Evolutionary conservation across 2,888 invertebrate genomes (phyloP).

Genomic region (Zygogramma bicolorata): DNA sequence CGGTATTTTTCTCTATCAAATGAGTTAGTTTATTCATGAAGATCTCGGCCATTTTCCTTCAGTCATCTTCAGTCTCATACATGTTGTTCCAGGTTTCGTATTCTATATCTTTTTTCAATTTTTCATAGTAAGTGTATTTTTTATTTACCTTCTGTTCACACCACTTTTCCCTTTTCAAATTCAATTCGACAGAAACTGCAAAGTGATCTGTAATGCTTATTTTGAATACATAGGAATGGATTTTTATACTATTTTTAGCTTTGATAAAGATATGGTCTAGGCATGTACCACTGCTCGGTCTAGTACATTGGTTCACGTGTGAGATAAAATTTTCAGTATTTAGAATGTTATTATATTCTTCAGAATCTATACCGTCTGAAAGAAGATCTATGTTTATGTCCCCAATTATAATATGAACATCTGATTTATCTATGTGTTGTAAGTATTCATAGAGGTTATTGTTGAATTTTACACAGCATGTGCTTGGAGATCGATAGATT

Average conservation of each 20-base stretch:
- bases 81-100: neutral
- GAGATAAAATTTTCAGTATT: conserved; percentile 7
- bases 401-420: neutral
- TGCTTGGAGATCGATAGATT: neutral
- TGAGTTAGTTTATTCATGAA: conserved; percentile 4
- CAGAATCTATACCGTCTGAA: neutral
- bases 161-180: conserved; percentile 2
- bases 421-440: neutral
- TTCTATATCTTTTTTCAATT: conserved; percentile 4
- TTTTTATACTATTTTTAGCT: neutral
- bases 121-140: neutral
- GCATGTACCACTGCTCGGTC: conserved; percentile 6
- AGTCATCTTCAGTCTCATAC: neutral
- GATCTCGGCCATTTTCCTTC: neutral
- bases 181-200: conserved; percentile 3
- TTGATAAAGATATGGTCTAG: conserved; percentile 4
- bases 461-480: neutral
- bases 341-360: conserved; percentile 8
- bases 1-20: conserved; percentile 2
- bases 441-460: neutral
- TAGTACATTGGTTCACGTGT: conserved; percentile 2
- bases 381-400: neutral
- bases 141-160: neutral
- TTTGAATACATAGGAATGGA: conserved; percentile 1
- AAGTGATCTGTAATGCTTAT: neutral